Percentiles rank a stretch among this genome's conserved stretches.
These are phyloP conservation scores for Amblyornis subalaris DNA, from an alignment of 2,113 vertebrate genomes.

Conservation along the genomic window DNA sequence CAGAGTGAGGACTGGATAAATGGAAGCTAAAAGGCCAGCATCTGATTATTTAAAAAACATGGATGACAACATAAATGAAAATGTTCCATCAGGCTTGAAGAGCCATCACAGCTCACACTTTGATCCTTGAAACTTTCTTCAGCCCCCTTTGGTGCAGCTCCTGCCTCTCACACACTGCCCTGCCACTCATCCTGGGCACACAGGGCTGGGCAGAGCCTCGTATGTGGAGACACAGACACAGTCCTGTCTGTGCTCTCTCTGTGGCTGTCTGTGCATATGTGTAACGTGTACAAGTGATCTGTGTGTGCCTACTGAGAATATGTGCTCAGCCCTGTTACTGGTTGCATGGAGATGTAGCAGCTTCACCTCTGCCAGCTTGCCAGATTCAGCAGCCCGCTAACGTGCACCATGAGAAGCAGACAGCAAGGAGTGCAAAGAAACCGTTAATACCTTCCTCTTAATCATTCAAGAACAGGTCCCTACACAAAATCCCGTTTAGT, in stretches of 20 bases:
- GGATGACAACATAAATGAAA: background rate
- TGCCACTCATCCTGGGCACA: fast-evolving
- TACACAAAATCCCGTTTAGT: background rate
- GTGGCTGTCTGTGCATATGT: background rate
- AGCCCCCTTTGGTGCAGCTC: background rate
- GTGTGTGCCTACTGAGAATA: background rate
- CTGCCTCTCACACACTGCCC: background rate
- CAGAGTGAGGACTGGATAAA: background rate
- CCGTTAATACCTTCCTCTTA: background rate
- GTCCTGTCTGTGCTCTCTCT: background rate
- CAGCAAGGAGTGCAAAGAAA: background rate
- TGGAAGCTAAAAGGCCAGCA: background rate
- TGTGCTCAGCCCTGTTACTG: background rate
- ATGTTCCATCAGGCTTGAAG: background rate
- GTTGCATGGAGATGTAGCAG: background rate
- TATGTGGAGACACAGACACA: too few species aligned
- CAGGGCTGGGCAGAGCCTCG: fast-evolving
- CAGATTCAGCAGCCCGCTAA: background rate
- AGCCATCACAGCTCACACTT: background rate
- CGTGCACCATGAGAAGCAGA: background rate
- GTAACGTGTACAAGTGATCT: fast-evolving
- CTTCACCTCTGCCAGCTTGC: background rate
- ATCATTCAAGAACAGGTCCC: background rate
- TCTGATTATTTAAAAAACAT: background rate
- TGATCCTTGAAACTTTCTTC: background rate